Base-by-base conservation (phyloP, 2,888 invertebrate species). In the Cantharis rustica region DNA sequence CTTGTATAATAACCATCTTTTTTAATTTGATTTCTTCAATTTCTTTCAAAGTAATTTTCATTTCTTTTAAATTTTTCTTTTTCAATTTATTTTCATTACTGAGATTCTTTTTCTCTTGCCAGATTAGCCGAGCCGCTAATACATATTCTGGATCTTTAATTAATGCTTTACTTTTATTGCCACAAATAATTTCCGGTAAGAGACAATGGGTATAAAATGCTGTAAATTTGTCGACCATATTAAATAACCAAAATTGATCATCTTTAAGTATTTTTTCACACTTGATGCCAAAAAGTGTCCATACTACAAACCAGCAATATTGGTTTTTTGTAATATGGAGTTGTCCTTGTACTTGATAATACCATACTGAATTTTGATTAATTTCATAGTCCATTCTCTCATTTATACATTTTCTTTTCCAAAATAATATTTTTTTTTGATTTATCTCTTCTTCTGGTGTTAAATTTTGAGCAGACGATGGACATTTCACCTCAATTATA, bases 331-430 rank as follows among this genome's bases (percentile, higher is more conserved):
- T 71, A 27, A 63, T 17, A 16, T 16, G 31, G 16, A 72, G 31
- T 72, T 64, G 66, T 31, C 72, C 72, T 72, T 72, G 72, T 10
- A 72, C 31, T 17, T 66, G 66, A 2, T 47, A 72, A n/a, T 31
- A 72, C 17, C 66, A 64, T 47, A 66, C n/a, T 31, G 64, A 31
- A 23, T 23, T 71, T 23, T 15, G 9, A 4, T 71, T 71, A 16
- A 71, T 26, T 11, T 10, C n/a, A 3, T 62, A 10, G 3, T 63
- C 10, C 1, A 23, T 68, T 5, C 15, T 68, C 11, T 17, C 20
- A 68, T n/a, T 23, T 20, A 26, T 68, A 20, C 68, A 71, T 2
- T 63, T 23, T 71, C 11, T 23, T 20, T 61, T 23, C 27, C 27
- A 27, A 27, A 10, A 27, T 27, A 27, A 27, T 27, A 27, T 27